A percentile compares a stretch with the other conserved stretches of the same genome.
These are phyloP conservation scores for Alviniconcha marisindica DNA, from an alignment of 1,140 invertebrate genomes.

Conservation along the genomic window DNA sequence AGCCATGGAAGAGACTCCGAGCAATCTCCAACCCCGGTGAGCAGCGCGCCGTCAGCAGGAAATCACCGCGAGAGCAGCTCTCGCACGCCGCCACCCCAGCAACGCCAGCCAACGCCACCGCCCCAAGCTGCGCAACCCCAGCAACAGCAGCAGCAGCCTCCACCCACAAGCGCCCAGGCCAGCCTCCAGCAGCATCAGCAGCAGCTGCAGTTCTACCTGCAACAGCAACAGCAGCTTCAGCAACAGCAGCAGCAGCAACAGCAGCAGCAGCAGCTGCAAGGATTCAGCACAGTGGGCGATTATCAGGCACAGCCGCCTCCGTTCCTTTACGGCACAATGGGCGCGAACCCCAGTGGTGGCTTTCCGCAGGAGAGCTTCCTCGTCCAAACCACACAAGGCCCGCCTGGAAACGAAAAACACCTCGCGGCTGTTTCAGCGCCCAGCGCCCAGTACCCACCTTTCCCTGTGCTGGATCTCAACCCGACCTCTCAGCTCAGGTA, in stretches of 20 bases:
- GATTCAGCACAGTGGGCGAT: not conserved
- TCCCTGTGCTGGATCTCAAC: not conserved
- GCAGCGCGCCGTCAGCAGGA: not conserved
- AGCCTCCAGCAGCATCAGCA: constrained; percentile 34
- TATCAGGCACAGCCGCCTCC: not conserved
- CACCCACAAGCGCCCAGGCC: not conserved
- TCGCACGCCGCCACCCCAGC: constrained; percentile 21
- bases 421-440: too few relatives aligned
- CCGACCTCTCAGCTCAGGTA: not conserved
- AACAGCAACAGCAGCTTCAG: constrained; percentile 33
- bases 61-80: not conserved
- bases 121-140: not conserved
- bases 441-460: not conserved
- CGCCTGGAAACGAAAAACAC: too few relatives aligned
- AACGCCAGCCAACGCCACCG: not conserved
- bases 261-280: constrained; percentile 21
- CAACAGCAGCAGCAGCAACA: constrained; percentile 24
- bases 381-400: too few relatives aligned
- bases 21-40: not conserved
- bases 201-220: constrained; percentile 34
- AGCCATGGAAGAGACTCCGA: not conserved
- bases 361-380: too few relatives aligned
- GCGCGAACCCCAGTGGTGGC: too few relatives aligned
- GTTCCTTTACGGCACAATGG: not conserved
- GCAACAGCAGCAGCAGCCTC: not conserved